These are phyloP conservation scores for Zeus faber DNA, from an alignment of 2,113 vertebrate genomes.

Conservation along the genomic window DNA sequence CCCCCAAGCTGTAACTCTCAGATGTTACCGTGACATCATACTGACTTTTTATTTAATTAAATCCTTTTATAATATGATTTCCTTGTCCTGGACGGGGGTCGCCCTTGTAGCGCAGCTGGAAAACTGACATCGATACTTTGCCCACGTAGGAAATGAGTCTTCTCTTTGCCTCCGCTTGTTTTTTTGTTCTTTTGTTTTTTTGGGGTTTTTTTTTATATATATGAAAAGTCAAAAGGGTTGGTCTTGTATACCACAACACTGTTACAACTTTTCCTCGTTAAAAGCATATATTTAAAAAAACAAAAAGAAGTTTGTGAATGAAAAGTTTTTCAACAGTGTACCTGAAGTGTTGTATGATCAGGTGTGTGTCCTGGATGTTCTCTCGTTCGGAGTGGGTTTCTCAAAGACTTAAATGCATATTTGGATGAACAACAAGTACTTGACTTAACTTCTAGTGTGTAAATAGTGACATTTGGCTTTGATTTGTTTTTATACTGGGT, in stretches of 20 bases:
- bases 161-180: background rate
- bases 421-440: slow-evolving; percentile 53
- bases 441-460: slow-evolving; percentile 70
- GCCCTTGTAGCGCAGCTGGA: background rate
- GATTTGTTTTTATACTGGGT: slow-evolving; percentile 67
- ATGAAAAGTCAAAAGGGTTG: background rate
- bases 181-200: background rate
- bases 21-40: background rate
- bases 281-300: slow-evolving; percentile 13
- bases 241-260: background rate
- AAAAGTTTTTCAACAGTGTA: slow-evolving; percentile 31
- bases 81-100: background rate
- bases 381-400: slow-evolving; percentile 40
- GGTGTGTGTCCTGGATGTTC: slow-evolving; percentile 36
- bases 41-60: background rate
- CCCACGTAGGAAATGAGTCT: background rate
- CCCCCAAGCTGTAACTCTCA: background rate
- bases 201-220: too few relatives aligned
- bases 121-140: too few relatives aligned
- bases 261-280: background rate
- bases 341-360: slow-evolving; percentile 32
- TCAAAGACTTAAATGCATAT: slow-evolving; percentile 44
- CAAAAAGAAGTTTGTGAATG: slow-evolving; percentile 5
- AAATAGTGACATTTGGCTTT: slow-evolving; percentile 76
- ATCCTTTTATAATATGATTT: background rate